phyloP scores from a whole-genome alignment of 1,140 invertebrate species.

The Drosophila lowei region DNA sequence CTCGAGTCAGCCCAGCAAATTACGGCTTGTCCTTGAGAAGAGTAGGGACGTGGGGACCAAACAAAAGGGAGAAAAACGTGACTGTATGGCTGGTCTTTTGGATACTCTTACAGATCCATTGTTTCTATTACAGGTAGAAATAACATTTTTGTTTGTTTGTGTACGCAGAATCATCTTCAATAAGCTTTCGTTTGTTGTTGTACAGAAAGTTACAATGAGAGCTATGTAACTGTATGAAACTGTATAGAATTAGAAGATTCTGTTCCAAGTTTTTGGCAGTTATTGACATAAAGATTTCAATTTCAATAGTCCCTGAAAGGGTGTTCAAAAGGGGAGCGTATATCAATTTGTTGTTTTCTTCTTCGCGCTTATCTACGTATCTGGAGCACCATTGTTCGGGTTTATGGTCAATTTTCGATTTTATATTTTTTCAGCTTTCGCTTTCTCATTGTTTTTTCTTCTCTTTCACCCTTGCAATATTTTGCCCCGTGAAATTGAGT shows the following conservation, averaged over 20 bases:
- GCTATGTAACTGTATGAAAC: too few species aligned
- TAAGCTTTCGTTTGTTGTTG: too few species aligned
- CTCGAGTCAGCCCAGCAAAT: constrained; percentile 41
- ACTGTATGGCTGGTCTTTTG: not conserved
- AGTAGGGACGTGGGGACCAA: not conserved
- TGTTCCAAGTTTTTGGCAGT: too few species aligned
- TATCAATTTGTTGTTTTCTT: constrained; percentile 53
- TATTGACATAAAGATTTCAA: too few species aligned
- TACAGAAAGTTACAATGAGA: too few species aligned
- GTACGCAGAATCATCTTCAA: too few species aligned
- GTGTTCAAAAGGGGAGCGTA: not conserved
- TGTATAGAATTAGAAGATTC: too few species aligned
- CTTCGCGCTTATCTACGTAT: constrained; percentile 57
- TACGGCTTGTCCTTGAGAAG: constrained; percentile 44
- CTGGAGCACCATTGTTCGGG: constrained; percentile 20
- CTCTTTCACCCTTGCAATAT: not conserved
- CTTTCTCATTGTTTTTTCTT: constrained; percentile 39
- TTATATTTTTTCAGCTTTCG: constrained; percentile 46
- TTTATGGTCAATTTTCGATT: constrained; percentile 64
- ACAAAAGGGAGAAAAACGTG: not conserved
- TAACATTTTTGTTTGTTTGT: too few species aligned
- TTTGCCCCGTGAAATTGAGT: constrained; percentile 19
- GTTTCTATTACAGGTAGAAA: too few species aligned
- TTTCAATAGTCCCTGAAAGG: not conserved
- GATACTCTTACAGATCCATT: too few species aligned